phyloP scores from a whole-genome alignment of 2,113 vertebrate species.

The Anarrhichthys ocellatus region DNA sequence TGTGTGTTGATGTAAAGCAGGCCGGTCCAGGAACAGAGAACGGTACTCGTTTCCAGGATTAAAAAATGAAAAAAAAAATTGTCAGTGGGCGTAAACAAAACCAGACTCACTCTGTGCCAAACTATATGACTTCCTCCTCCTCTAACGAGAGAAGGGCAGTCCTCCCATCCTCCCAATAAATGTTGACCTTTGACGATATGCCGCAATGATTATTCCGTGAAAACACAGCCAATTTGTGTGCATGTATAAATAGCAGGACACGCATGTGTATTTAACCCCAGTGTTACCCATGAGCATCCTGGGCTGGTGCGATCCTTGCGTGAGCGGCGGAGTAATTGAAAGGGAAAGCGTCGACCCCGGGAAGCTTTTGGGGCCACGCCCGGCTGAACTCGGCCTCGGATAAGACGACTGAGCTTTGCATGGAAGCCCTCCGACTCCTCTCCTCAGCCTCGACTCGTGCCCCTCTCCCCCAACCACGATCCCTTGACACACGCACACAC shows the following conservation, averaged over 20 bases:
- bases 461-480: neutral
- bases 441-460: conserved; percentile 9
- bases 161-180: neutral
- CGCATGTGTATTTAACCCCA: conserved; percentile 46
- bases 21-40: neutral
- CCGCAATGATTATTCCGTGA: conserved; percentile 15
- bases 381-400: conserved; percentile 53
- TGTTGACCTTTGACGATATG: neutral
- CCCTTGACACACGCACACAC: conserved; percentile 9
- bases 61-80: neutral
- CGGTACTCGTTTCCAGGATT: neutral
- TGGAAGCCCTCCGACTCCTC: conserved; percentile 35
- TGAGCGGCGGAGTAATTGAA: conserved; percentile 65
- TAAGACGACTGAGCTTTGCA: conserved; percentile 49
- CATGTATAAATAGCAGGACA: conserved; percentile 14
- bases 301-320: conserved; percentile 21
- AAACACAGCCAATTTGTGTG: conserved; percentile 13
- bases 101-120: conserved; percentile 3
- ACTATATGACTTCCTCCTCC: conserved; percentile 6
- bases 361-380: conserved; percentile 36
- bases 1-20: conserved; percentile 6
- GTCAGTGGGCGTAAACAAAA: conserved; percentile 21
- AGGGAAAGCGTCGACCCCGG: conserved; percentile 61
- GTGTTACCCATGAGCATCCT: conserved; percentile 30
- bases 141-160: conserved; percentile 3